Percentiles rank a stretch among this genome's conserved stretches.
These are phyloP conservation scores for Tipula helvola DNA, from an alignment of 2,888 invertebrate species.

Conservation along the genomic window DNA sequence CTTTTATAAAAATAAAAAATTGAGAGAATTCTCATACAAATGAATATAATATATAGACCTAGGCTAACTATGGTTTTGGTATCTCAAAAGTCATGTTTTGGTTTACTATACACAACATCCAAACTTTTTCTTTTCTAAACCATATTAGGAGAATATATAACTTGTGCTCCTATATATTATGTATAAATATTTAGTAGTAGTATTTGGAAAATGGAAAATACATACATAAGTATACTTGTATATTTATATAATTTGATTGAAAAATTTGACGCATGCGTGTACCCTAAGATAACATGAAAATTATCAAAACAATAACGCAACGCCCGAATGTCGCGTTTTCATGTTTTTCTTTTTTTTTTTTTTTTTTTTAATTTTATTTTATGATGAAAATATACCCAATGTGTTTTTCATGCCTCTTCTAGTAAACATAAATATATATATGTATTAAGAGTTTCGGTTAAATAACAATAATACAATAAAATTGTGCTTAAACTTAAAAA, in stretches of 20 bases:
- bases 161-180: neutral
- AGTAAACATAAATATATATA: neutral
- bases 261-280: constrained; percentile 9
- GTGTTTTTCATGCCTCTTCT: constrained; percentile 6
- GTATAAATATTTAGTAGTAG: neutral
- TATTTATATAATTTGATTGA: neutral
- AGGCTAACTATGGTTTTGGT: neutral
- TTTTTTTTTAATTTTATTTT: neutral
- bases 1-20: neutral
- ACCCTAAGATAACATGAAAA: neutral
- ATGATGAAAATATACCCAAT: constrained; percentile 6
- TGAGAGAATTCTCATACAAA: neutral
- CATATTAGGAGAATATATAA: neutral
- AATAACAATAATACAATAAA: neutral
- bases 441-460: neutral
- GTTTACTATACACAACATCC: neutral
- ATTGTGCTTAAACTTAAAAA: neutral
- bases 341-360: neutral
- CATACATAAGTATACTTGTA: neutral
- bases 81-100: neutral
- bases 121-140: neutral
- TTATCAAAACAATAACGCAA: constrained; percentile 11
- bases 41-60: neutral
- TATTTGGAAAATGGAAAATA: neutral
- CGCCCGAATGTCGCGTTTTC: constrained; percentile 11